phyloP scores from a whole-genome alignment of 2,797 vertebrate genomes.

The Neopelma chrysocephalum region DNA sequence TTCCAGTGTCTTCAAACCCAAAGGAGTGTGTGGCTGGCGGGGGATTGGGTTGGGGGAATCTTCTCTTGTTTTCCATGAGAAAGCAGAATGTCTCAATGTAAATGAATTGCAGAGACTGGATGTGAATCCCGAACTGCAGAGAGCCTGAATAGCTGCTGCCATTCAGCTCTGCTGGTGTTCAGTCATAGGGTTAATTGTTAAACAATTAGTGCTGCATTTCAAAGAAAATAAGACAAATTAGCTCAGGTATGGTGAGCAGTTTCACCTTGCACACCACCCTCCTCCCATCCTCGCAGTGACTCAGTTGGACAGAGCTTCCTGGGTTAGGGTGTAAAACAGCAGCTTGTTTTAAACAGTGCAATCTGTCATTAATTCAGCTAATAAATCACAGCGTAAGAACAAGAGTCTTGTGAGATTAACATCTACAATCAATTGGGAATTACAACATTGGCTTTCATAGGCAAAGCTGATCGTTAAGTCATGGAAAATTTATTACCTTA shows the following conservation, averaged over 20 bases:
- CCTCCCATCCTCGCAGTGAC: constrained; percentile 11
- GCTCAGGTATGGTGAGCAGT: constrained; percentile 64
- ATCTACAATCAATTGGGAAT: constrained; percentile 73
- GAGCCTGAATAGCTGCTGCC: constrained; percentile 45
- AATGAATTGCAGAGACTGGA: neutral
- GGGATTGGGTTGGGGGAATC: neutral
- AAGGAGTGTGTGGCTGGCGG: neutral
- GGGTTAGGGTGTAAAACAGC: constrained; percentile 56
- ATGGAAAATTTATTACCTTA: constrained; percentile 69
- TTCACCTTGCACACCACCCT: constrained; percentile 18
- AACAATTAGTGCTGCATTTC: constrained; percentile 67
- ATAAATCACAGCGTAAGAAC: constrained; percentile 75
- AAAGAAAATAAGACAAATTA: constrained; percentile 77
- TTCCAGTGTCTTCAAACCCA: neutral
- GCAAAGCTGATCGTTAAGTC: constrained; percentile 66
- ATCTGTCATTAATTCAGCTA: constrained; percentile 75
- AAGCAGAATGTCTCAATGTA: neutral
- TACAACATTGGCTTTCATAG: constrained; percentile 59
- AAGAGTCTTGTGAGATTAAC: constrained; percentile 73
- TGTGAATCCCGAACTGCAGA: constrained; percentile 4
- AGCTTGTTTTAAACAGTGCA: constrained; percentile 74
- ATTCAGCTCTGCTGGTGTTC: constrained; percentile 54
- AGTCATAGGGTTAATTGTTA: constrained; percentile 69
- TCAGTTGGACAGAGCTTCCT: constrained; percentile 22
- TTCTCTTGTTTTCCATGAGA: constrained; percentile 5